phyloP scores from a whole-genome alignment of 1,140 invertebrate genomes.

The Piezodorus guildinii region DNA sequence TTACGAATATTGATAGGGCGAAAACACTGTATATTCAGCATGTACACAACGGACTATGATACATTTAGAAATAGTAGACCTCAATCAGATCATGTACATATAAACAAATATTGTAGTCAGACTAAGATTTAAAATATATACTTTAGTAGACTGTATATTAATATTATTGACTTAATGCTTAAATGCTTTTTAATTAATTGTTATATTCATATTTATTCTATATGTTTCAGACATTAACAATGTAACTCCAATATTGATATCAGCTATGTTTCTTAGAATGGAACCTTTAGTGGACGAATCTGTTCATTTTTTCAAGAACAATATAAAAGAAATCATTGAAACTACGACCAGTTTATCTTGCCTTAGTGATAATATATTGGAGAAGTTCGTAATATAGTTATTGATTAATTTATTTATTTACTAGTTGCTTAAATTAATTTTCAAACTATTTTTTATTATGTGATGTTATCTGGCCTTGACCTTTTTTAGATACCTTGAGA shows the following conservation, averaged over 20 bases:
- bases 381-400: constrained; percentile 39
- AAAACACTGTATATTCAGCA: too few relatives aligned
- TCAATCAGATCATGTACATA: too few relatives aligned
- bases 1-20: too few relatives aligned
- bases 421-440: background rate
- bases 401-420: background rate
- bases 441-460: too few relatives aligned
- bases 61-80: too few relatives aligned
- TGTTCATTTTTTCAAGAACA: constrained; percentile 62
- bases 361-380: constrained; percentile 64
- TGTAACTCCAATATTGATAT: constrained; percentile 83
- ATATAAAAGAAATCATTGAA: constrained; percentile 68
- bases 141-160: too few relatives aligned
- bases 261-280: constrained; percentile 90
- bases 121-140: too few relatives aligned
- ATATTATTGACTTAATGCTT: background rate
- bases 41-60: too few relatives aligned
- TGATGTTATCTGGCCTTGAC: background rate
- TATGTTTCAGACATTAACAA: constrained; percentile 56
- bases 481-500: background rate
- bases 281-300: constrained; percentile 71
- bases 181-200: constrained; percentile 18
- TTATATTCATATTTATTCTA: constrained; percentile 18
- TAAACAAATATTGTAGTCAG: too few relatives aligned
- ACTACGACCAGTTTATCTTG: constrained; percentile 66